Percentiles rank a stretch among this genome's conserved stretches.
Evolutionary conservation across 1,140 invertebrate genomes (phyloP).

Genomic region (Dendroctonus ponderosae): DNA sequence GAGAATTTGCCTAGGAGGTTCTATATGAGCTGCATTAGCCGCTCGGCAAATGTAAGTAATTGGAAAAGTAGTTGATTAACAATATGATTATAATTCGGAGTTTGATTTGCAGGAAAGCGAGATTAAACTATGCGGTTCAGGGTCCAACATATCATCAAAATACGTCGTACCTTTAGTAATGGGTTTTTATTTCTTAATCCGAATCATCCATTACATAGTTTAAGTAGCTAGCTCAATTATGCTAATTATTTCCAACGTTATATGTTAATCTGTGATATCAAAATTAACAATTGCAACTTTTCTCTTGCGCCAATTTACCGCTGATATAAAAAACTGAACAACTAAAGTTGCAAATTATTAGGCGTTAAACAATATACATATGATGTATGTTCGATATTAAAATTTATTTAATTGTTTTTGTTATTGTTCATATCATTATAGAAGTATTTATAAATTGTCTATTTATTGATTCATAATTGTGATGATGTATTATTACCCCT

Average conservation of each 20-base stretch:
- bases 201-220: constrained; percentile 18
- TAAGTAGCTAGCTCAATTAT: constrained; percentile 22
- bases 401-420: background rate
- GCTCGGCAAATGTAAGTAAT: constrained; percentile 44
- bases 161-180: constrained; percentile 28
- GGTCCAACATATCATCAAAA: constrained; percentile 35
- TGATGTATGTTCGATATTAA: background rate
- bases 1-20: constrained; percentile 44
- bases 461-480: constrained; percentile 2
- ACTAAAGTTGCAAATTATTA: too few relatives aligned
- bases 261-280: constrained; percentile 32
- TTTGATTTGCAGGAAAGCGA: constrained; percentile 45
- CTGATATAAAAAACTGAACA: too few relatives aligned
- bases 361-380: too few relatives aligned
- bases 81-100: background rate
- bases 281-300: constrained; percentile 10
- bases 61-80: background rate
- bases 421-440: background rate
- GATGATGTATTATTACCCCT: background rate
- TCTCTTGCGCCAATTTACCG: background rate
- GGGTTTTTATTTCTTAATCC: constrained; percentile 22
- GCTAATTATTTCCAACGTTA: constrained; percentile 12
- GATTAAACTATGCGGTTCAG: constrained; percentile 44
- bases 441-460: background rate
- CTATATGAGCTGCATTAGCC: constrained; percentile 50